These are phyloP conservation scores for Typhlomys cinereus DNA, from an alignment of 2,113 vertebrate genomes.

Conservation along the genomic window DNA sequence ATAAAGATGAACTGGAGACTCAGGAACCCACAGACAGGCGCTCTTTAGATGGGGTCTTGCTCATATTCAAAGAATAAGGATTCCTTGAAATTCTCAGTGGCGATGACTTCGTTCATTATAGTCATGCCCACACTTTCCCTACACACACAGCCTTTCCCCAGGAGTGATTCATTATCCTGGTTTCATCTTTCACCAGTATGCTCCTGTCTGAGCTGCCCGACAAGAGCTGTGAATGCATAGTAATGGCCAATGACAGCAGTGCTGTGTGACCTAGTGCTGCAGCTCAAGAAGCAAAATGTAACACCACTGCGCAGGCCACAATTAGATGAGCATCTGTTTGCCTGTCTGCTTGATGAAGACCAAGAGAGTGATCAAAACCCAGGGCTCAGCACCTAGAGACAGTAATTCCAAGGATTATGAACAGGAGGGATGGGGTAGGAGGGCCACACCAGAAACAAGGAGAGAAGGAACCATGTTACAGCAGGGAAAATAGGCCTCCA, in stretches of 20 bases:
- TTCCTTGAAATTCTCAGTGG: constrained; percentile 63
- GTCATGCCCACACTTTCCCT: not conserved
- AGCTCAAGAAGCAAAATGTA: not conserved
- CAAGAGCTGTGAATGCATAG: not conserved
- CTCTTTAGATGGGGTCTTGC: not conserved
- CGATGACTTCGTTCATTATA: constrained; percentile 44
- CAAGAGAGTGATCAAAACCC: no score
- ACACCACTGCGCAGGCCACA: not conserved
- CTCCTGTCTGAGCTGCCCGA: not conserved
- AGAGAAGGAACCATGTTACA: no score
- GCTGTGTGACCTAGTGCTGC: not conserved
- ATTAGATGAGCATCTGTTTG: not conserved
- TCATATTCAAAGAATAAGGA: constrained; percentile 55
- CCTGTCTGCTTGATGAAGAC: constrained; percentile 12
- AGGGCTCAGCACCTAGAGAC: no score
- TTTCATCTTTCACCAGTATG: constrained; percentile 7
- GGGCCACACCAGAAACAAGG: no score
- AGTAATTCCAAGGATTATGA: no score
- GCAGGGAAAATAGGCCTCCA: no score
- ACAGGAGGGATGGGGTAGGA: no score
- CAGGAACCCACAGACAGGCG: not conserved
- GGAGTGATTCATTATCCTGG: not conserved
- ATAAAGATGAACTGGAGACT: constrained; percentile 23
- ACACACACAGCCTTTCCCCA: constrained; percentile 45
- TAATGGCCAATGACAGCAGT: not conserved